Percentiles rank a stretch among this genome's conserved stretches.
Evolutionary conservation across 2,113 vertebrate genomes (phyloP).

Genomic region (Ceyx cyanopectus): DNA sequence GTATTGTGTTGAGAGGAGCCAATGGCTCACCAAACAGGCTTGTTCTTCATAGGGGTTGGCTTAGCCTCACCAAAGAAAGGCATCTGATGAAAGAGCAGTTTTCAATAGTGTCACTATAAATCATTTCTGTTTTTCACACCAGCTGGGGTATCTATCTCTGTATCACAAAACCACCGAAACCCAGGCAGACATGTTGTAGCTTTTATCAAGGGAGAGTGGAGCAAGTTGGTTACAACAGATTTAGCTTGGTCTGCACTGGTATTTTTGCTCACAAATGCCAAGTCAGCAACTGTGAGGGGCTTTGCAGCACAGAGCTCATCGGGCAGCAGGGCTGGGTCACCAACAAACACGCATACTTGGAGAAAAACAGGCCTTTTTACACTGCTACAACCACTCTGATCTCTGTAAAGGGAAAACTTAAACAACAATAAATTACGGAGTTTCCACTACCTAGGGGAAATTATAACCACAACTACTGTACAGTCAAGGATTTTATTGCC

Average conservation of each 20-base stretch:
- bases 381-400: not conserved
- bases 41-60: rapidly evolving
- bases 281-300: not conserved
- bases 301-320: not conserved
- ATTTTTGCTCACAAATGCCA: not conserved
- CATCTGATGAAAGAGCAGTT: not conserved
- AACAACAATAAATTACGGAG: conserved; percentile 30
- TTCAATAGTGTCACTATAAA: not conserved
- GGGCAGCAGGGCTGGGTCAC: not conserved
- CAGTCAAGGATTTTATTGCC: conserved; percentile 57
- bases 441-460: conserved; percentile 62
- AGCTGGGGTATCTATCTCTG: no score
- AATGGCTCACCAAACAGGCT: not conserved
- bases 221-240: not conserved
- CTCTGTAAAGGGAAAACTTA: not conserved
- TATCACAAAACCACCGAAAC: not conserved
- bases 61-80: not conserved
- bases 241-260: rapidly evolving
- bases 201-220: not conserved
- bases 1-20: rapidly evolving
- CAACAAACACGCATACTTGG: rapidly evolving
- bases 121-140: not conserved
- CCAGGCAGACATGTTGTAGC: not conserved
- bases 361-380: not conserved
- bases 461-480: conserved; percentile 42